Base-by-base conservation (phyloP, 1,140 invertebrate species). In the honey bee (Apis mellifera) region DNA sequence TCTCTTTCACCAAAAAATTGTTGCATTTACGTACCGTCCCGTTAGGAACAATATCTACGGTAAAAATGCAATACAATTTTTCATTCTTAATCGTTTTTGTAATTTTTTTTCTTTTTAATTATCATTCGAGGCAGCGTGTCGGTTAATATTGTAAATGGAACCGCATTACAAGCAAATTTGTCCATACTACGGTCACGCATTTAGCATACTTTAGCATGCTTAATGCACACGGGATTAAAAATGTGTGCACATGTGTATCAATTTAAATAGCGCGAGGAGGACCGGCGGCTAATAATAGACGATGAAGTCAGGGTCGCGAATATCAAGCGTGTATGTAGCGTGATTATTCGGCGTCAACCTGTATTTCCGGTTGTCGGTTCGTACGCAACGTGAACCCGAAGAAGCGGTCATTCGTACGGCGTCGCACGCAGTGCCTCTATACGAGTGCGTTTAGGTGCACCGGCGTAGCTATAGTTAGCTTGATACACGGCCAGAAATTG, bases 401-500 rank as follows among this genome's bases (percentile, higher is more conserved):
- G 57, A 59, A 64, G 71, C 86, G 83, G 72, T 70, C 68, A 64
- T 84, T 84, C 86, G 72, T 64, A 79, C 72, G 66, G 0, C 7
- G 15, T 17, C 7, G 15, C 7, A 13, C 54, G 74, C 74, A n/a
- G 79, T 82, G 73, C 21, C 26, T 13, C 62, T 57, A 64, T 60
- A 69, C 77, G 12, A 42, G 83, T 72, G 23, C 71, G 75, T 81
- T 87, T 83, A n/a, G 73, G 75, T 82, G 66, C 83, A 78, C 32
- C 32, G 73, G 54, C 50, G 68, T 66, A 72, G 76, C 86, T 89
- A 89, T 89, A 89, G 86, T 89, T 89, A 88, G 87, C 87, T 84
- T 84, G 87, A 85, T 89, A 65, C 81, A 76, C 60, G 42, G 87
- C 86, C 87, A 89, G 87, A 86, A 88, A 85, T 86, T 89, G 82